Base-by-base conservation (phyloP, 2,888 invertebrate species). In the Cataglyphis cursor region DNA sequence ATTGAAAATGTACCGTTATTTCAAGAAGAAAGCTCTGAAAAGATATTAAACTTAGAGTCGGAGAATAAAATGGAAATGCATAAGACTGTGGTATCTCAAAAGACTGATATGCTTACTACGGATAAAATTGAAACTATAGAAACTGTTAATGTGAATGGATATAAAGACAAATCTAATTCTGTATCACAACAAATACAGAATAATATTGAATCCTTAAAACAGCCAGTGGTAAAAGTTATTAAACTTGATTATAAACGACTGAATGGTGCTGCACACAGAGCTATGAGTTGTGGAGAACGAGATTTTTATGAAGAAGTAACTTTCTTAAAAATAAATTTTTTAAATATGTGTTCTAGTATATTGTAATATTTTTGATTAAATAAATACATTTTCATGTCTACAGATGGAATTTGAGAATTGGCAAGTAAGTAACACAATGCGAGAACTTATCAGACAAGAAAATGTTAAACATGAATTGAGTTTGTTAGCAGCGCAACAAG, bases 331-430 rank as follows among this genome's bases (percentile, higher is more conserved):
- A n/a, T 41, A 21, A 31, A 18, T 83, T 64, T 68, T 61, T 24
- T 24, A 18, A 24, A 9, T 10, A 21, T 75, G 35, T 9, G 44
- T 9, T 35, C 0, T 59, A 21, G 0, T 78, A 57, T 21, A 51
- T 59, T 18, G 5, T n/a, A 41, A 18, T 44, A 48, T 64, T 48
- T 35, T 51, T 0, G 21, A 59, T 68, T 31, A 24, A 80, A n/a
- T 51, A 51, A 35, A 31, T 35, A 51, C 24, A 18, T 65, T 64
- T 35, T 73, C 76, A 18, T 73, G 2, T 61, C n/a, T 76, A 28
- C 74, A 94, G 93, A 89, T 92, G 89, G 94, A 94, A 82, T 94
- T 94, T 44, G 93, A 94, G 59, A 92, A 88, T 68, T 94, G 94
- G 94, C 92, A 92, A 85, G 91, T 94, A n/a, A 94, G 93, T 68